A percentile compares a stretch with the other conserved stretches of the same genome.
Conservation (phyloP, 2,797 vertebrate species). For the Pyrocephalus nanus region DNA sequence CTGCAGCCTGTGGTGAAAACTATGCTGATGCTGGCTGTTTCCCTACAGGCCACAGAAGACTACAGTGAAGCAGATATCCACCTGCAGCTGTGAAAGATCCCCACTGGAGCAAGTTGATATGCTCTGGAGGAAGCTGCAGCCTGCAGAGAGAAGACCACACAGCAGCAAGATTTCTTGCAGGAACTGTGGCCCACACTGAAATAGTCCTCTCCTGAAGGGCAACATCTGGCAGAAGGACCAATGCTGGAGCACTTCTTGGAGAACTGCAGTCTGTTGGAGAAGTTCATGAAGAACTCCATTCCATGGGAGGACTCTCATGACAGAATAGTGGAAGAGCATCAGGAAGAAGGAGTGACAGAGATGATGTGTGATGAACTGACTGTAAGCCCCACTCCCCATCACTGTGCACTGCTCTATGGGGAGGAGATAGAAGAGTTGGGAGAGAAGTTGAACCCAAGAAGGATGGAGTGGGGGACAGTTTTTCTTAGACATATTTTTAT, state of each 20-base stretch:
- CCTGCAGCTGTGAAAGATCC: not conserved
- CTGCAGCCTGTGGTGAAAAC: not conserved
- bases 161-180: not conserved
- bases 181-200: not conserved
- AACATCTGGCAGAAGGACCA: not conserved
- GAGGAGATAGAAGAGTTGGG: not conserved
- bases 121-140: not conserved
- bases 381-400: rapidly evolving
- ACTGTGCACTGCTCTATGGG: rapidly evolving
- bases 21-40: not conserved
- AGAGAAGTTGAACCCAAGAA: not conserved
- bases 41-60: not conserved
- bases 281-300: not conserved
- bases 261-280: not conserved
- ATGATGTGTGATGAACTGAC: not conserved
- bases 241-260: not conserved
- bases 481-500: not conserved
- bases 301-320: rapidly evolving
- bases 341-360: not conserved
- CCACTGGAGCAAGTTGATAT: not conserved
- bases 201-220: not conserved
- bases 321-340: not conserved
- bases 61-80: not conserved
- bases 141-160: not conserved
- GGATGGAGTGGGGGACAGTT: not conserved